phyloP scores from a whole-genome alignment of 2,797 vertebrate species.

The Macroramphosus scolopax region DNA sequence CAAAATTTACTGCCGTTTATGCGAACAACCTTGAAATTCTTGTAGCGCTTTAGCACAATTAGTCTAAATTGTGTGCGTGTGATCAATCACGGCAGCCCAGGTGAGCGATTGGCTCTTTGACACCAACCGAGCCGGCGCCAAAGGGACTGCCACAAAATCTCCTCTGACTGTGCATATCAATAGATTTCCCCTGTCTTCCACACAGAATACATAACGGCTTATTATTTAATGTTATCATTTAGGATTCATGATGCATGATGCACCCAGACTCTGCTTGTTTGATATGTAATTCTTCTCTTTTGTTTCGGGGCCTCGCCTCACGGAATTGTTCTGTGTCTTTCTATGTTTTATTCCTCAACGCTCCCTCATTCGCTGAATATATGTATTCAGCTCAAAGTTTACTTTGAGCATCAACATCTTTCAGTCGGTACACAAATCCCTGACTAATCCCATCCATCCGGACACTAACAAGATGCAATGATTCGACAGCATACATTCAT shows the following conservation, averaged over 20 bases:
- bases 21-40: constrained; percentile 70
- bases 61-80: constrained; percentile 18
- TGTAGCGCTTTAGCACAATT: constrained; percentile 25
- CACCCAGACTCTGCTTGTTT: not conserved
- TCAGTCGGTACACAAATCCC: not conserved
- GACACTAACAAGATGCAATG: constrained; percentile 3
- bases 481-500: constrained; percentile 1
- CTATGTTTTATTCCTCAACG: constrained; percentile 8
- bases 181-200: constrained; percentile 15
- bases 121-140: constrained; percentile 18
- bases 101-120: too few relatives aligned
- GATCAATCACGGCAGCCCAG: constrained; percentile 45
- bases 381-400: constrained; percentile 6
- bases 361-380: constrained; percentile 23
- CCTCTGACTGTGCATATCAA: constrained; percentile 27
- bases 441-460: constrained; percentile 11
- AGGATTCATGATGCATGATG: constrained; percentile 9
- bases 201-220: constrained; percentile 19
- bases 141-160: constrained; percentile 29
- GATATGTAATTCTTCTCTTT: constrained; percentile 7
- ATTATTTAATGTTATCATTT: constrained; percentile 27
- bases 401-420: constrained; percentile 10
- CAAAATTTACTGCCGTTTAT: constrained; percentile 50
- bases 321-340: too few relatives aligned
- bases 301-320: constrained; percentile 14